Base-by-base conservation (phyloP, 2,113 vertebrate species). In the Orthonyx spaldingii region DNA sequence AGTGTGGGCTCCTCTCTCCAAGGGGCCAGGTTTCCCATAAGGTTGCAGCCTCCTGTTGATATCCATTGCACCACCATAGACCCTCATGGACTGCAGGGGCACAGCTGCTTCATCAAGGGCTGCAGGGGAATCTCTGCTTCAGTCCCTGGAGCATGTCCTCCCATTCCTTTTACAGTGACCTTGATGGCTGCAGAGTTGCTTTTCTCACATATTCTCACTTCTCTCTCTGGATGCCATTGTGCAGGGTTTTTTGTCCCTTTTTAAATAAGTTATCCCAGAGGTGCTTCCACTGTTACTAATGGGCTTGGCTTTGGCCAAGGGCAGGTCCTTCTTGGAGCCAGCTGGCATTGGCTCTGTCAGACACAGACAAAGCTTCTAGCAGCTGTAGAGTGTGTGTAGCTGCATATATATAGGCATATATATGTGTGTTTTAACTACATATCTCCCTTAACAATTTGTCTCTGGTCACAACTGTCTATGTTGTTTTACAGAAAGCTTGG, bases 241-340 rank as follows among this genome's bases (percentile, higher is more conserved):
- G 13, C 19, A 78, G n/a, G 32, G 13, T 12, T 39, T 78, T 63
- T n/a, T 52, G 33, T 30, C 11, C 10, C 4, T 53, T 53, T 46
- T 46, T 41, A 53, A 46, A 22, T 50, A 16, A 37, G 9, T 65
- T 35, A 32, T 47, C 8, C 8, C 44, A 65, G 33, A 21, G 24
- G 23, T 50, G 5, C 13, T 50, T 14, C 30, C 32, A 10, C 27
- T 16, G 11, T 37, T 3, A 3, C 18, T 71, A 50, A 52, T 44
- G 14, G 20, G 3, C 28, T 68, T 0, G 0, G 14, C 39, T 57
- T 72, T 70, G 39, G 20, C 63, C 14, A 22, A 37, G 3, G 7
- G 8, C 6, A 8, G 16, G 20, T 63, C 33, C 11, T 16, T 50
- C 39, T 60, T 60, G 47, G 20, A 68, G 30, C 26, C 41, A 16